These are phyloP conservation scores for Benthosema pterotum DNA, from an alignment of 2,797 vertebrate species.

Conservation along the genomic window DNA sequence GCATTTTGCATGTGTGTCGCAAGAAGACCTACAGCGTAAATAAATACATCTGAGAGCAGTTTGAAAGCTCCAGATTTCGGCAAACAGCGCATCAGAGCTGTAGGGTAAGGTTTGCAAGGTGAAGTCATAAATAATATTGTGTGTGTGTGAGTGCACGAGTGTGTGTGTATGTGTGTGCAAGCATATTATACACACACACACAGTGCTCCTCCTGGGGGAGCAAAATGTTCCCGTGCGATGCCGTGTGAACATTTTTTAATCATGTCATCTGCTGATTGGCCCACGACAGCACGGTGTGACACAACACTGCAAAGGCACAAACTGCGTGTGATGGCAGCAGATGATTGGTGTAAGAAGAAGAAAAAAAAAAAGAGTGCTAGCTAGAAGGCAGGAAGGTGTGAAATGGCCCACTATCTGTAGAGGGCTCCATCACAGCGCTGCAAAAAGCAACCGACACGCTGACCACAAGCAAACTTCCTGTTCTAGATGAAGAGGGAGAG, in stretches of 20 bases:
- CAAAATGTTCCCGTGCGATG: background rate
- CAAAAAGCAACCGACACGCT: constrained; percentile 4
- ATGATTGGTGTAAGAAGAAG: background rate
- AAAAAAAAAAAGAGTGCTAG: too few species aligned
- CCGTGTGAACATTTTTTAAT: background rate
- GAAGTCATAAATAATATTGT: background rate
- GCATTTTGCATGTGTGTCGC: too few species aligned
- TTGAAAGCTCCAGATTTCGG: too few species aligned
- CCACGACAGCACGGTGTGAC: background rate
- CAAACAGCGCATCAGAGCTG: too few species aligned
- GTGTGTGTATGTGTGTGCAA: too few species aligned
- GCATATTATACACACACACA: too few species aligned
- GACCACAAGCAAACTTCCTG: constrained; percentile 20
- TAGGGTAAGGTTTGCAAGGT: too few species aligned
- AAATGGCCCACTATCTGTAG: background rate
- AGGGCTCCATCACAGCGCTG: background rate
- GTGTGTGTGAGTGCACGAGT: background rate
- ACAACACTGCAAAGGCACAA: background rate
- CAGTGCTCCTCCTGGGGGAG: background rate
- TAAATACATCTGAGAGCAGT: too few species aligned
- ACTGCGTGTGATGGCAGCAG: background rate
- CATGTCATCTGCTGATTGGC: background rate
- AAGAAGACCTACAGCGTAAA: too few species aligned
- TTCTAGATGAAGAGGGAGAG: background rate
- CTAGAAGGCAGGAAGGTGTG: background rate